Evolutionary conservation across 2,113 vertebrate genomes (phyloP).

Genomic region (Lophotis ruficrista): DNA sequence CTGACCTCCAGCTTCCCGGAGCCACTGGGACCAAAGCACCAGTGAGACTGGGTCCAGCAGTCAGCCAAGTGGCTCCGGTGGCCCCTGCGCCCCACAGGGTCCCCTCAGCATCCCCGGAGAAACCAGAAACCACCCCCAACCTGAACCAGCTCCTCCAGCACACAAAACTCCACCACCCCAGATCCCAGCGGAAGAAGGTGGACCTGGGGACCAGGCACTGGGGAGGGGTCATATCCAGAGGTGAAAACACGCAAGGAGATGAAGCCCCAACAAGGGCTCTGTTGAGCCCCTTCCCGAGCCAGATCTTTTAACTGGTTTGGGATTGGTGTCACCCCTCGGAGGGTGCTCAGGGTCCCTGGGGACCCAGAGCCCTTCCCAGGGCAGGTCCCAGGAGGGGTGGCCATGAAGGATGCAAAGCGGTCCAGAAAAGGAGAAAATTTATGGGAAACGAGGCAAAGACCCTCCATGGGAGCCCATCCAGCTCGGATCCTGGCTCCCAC

Average conservation of each 20-base stretch:
- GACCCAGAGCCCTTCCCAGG: not conserved
- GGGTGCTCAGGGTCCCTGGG: not conserved
- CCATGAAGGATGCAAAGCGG: not conserved
- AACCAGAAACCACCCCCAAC: not conserved
- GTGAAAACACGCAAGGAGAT: not conserved
- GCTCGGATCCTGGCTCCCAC: not conserved
- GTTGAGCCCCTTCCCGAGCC: not conserved
- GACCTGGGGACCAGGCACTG: not conserved
- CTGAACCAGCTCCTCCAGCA: not conserved
- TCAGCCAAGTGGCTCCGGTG: not conserved
- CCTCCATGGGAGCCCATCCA: rapidly evolving
- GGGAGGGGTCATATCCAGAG: rapidly evolving
- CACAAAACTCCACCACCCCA: not conserved
- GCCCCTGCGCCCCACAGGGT: rapidly evolving
- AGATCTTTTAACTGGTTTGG: not conserved
- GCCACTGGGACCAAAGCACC: not conserved
- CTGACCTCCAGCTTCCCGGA: not conserved
- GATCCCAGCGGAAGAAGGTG: not conserved
- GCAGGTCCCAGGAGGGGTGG: not conserved
- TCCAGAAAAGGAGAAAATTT: not conserved
- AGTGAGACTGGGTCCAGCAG: rapidly evolving
- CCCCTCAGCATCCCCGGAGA: not conserved
- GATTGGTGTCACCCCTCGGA: not conserved
- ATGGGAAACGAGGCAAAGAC: not conserved
- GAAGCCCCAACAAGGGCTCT: not conserved